Evolutionary conservation across 2,888 invertebrate species (phyloP).

Genomic region (Microchrysa polita): DNA sequence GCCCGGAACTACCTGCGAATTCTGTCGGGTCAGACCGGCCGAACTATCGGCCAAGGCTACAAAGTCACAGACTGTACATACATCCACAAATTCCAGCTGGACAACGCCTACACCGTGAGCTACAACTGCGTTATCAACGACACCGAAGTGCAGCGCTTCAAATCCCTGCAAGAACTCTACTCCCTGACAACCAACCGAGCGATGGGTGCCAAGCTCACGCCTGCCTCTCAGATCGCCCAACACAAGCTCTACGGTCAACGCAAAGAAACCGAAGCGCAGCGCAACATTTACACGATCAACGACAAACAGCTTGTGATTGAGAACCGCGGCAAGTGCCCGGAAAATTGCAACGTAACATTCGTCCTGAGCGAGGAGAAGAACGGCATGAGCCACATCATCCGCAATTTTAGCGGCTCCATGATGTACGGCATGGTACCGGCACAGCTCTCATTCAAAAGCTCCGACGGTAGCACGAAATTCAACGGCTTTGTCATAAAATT

Average conservation of each 20-base stretch:
- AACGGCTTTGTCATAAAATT: conserved; percentile 83
- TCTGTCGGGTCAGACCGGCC: conserved; percentile 76
- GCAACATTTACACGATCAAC: conserved; percentile 70
- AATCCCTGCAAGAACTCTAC: conserved; percentile 64
- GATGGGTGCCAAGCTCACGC: conserved; percentile 57
- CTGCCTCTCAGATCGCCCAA: conserved; percentile 64
- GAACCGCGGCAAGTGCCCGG: conserved; percentile 78
- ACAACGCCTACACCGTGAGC: conserved; percentile 66
- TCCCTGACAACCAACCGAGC: conserved; percentile 62
- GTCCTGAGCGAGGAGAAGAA: conserved; percentile 69
- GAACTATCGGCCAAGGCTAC: conserved; percentile 72
- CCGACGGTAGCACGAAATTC: conserved; percentile 67
- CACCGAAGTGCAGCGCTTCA: conserved; percentile 67
- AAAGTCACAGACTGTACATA: conserved; percentile 69
- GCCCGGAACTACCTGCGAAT: conserved; percentile 72
- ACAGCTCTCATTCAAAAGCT: conserved; percentile 70
- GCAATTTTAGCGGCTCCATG: conserved; percentile 71
- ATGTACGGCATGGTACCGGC: conserved; percentile 79
- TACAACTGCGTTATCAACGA: conserved; percentile 71
- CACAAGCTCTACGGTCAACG: conserved; percentile 69
- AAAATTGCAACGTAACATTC: conserved; percentile 72
- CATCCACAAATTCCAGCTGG: conserved; percentile 68
- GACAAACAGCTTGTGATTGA: conserved; percentile 74
- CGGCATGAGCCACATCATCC: conserved; percentile 67
- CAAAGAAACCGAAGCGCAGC: conserved; percentile 68